Evolutionary conservation across 2,888 invertebrate genomes (phyloP).

Genomic region (Drepanosiphum platanoidis): DNA sequence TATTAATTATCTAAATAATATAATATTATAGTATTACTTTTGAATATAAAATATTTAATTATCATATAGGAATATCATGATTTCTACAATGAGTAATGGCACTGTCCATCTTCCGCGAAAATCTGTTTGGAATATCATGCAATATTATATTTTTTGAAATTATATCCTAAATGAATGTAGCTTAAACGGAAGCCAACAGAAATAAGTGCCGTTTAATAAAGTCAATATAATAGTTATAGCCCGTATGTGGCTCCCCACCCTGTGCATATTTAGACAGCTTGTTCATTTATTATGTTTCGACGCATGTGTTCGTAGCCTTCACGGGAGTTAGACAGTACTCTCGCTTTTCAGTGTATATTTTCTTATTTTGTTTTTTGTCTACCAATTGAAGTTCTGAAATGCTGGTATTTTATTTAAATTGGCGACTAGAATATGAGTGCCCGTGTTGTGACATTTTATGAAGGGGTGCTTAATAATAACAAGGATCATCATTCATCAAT

Average conservation of each 20-base stretch:
- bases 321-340: constrained; percentile 28
- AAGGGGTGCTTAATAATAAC: constrained; percentile 32
- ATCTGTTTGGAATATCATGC: neutral
- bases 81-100: neutral
- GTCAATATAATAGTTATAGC: constrained; percentile 54
- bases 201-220: constrained; percentile 50
- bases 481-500: constrained; percentile 31
- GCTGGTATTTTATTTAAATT: constrained; percentile 59
- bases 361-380: constrained; percentile 42
- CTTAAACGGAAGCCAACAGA: constrained; percentile 49
- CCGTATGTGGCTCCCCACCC: constrained; percentile 39
- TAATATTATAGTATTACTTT: too few relatives aligned
- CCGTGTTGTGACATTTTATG: neutral
- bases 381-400: constrained; percentile 52
- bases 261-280: constrained; percentile 58
- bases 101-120: neutral
- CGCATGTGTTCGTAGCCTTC: constrained; percentile 54
- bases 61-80: neutral
- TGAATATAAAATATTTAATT: neutral
- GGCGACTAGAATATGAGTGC: constrained; percentile 37
- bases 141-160: constrained; percentile 23
- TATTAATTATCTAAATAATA: neutral
- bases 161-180: constrained; percentile 36
- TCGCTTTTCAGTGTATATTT: constrained; percentile 42
- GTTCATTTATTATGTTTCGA: constrained; percentile 53